Conservation (phyloP, 2,888 invertebrate species). For the Crepidodera aurea region DNA sequence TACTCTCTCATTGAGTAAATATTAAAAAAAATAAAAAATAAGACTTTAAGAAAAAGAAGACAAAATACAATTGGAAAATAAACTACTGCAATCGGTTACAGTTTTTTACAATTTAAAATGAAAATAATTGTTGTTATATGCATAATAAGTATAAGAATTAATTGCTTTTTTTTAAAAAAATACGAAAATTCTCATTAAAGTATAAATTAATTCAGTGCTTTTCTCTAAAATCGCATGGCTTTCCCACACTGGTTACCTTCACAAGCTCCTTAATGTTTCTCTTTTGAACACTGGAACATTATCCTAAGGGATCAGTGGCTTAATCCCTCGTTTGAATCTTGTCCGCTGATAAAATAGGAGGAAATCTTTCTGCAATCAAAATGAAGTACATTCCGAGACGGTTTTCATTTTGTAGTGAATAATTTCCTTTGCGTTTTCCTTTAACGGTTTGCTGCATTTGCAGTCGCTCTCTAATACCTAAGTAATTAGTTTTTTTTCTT, state of each 20-base stretch:
- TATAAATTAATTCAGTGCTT: too few species aligned
- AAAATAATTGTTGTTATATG: too few species aligned
- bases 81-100: too few species aligned
- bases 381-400: background rate
- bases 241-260: slow-evolving; percentile 25
- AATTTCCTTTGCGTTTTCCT: background rate
- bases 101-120: too few species aligned
- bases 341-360: background rate
- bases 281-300: slow-evolving; percentile 31
- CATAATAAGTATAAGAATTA: too few species aligned
- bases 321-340: slow-evolving; percentile 15
- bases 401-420: background rate
- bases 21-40: too few species aligned
- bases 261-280: slow-evolving; percentile 36
- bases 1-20: too few species aligned
- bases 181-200: too few species aligned
- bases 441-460: background rate
- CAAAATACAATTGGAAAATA: too few species aligned
- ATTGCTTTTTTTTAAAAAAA: too few species aligned
- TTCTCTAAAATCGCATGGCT: too few species aligned
- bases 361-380: background rate
- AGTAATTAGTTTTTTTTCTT: background rate
- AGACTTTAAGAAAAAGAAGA: too few species aligned
- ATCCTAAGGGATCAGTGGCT: slow-evolving; percentile 29
- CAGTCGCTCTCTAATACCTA: background rate